These are phyloP conservation scores for Scatophagus argus DNA, from an alignment of 2,113 vertebrate genomes.

Conservation along the genomic window DNA sequence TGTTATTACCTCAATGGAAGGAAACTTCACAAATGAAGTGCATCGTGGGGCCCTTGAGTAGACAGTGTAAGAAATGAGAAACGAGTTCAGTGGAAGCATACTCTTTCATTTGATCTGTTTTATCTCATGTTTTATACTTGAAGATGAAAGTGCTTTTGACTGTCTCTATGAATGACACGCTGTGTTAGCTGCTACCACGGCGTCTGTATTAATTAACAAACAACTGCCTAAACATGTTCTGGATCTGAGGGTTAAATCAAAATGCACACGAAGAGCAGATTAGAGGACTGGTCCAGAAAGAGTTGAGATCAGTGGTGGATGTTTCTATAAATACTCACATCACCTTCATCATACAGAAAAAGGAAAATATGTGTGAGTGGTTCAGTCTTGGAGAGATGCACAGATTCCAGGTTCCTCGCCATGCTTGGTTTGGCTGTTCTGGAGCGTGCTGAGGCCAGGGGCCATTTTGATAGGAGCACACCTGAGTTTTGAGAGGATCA, in stretches of 20 bases:
- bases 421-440: conserved; percentile 27
- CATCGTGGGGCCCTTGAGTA: conserved; percentile 33
- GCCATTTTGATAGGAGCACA: conserved; percentile 51
- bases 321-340: conserved; percentile 59
- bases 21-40: conserved; percentile 7
- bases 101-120: conserved; percentile 33
- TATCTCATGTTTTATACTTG: conserved; percentile 49
- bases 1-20: conserved; percentile 16
- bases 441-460: conserved; percentile 24
- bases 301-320: conserved; percentile 36
- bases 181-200: conserved; percentile 55
- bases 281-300: conserved; percentile 55
- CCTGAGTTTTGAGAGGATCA: conserved; percentile 62
- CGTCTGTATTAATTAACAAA: conserved; percentile 70
- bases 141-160: conserved; percentile 62
- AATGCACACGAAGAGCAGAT: conserved; percentile 67
- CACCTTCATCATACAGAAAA: conserved; percentile 6
- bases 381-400: neutral
- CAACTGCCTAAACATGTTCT: conserved; percentile 57
- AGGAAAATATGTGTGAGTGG: conserved; percentile 23
- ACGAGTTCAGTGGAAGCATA: conserved; percentile 26
- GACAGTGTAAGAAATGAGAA: conserved; percentile 42
- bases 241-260: conserved; percentile 70
- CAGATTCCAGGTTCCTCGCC: conserved; percentile 9
- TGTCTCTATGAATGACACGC: conserved; percentile 62